Evolutionary conservation across 1,140 invertebrate genomes (phyloP).

Genomic region (Hermatobates lingyangjiaoensis): DNA sequence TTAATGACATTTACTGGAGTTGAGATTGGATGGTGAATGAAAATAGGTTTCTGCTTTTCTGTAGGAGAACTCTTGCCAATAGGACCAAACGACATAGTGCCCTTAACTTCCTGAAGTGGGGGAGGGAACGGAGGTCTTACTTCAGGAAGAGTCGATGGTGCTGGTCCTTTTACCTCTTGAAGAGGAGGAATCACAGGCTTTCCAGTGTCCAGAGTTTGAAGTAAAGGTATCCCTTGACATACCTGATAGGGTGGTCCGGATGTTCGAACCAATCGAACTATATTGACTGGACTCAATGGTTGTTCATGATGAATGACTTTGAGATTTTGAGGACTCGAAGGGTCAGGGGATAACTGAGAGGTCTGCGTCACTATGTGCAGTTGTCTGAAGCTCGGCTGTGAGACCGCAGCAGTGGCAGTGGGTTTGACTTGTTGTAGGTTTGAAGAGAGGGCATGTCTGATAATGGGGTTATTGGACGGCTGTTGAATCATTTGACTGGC

Average conservation of each 20-base stretch:
- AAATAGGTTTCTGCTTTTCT: no score
- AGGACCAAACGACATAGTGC: no score
- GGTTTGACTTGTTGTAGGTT: constrained; percentile 1
- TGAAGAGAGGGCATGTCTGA: background rate
- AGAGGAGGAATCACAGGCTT: constrained; percentile 1
- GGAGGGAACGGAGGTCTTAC: no score
- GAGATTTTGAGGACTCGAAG: constrained; percentile 10
- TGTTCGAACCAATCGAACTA: background rate
- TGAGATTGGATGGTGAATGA: no score
- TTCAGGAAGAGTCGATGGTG: no score
- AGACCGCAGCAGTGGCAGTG: background rate
- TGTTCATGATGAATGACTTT: constrained; percentile 4
- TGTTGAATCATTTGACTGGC: background rate
- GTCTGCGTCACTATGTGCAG: background rate
- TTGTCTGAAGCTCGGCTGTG: background rate
- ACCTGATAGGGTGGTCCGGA: background rate
- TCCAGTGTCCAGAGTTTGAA: background rate
- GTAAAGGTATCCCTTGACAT: background rate
- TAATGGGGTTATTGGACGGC: background rate
- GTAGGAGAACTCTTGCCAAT: no score
- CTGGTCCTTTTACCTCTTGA: background rate
- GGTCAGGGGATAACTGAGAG: background rate
- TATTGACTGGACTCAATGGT: background rate
- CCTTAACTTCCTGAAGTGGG: no score
- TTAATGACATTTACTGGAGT: background rate